phyloP scores from a whole-genome alignment of 2,888 invertebrate genomes.

The Pammene aurita region DNA sequence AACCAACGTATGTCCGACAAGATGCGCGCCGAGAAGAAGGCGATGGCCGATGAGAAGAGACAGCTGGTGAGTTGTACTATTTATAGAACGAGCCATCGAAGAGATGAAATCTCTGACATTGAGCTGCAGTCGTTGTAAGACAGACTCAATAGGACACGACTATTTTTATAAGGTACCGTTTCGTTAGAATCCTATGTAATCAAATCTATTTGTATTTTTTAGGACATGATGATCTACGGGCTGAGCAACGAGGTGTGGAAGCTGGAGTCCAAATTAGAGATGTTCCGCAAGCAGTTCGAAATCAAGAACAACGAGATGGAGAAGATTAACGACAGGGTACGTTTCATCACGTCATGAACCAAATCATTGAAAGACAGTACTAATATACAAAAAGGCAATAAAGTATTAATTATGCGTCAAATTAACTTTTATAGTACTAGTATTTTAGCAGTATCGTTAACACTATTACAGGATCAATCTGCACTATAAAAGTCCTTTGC shows the following conservation, averaged over 20 bases:
- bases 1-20: conserved; percentile 87
- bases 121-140: too few relatives aligned
- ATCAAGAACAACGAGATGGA: conserved; percentile 86
- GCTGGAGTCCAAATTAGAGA: conserved; percentile 85
- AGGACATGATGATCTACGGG: conserved; percentile 87
- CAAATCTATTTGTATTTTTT: conserved; percentile 34
- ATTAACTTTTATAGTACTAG: too few relatives aligned
- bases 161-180: too few relatives aligned
- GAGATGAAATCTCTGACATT: too few relatives aligned
- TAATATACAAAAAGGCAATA: too few relatives aligned
- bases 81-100: conserved; percentile 78
- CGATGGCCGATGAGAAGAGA: conserved; percentile 82
- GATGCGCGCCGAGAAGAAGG: conserved; percentile 81
- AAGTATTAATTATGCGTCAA: too few relatives aligned
- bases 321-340: conserved; percentile 73
- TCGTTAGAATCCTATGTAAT: too few relatives aligned
- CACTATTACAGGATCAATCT: too few relatives aligned
- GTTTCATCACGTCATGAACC: background rate
- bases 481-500: too few relatives aligned
- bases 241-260: conserved; percentile 88
- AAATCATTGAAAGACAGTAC: too few relatives aligned
- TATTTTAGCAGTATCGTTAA: too few relatives aligned
- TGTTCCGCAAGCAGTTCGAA: conserved; percentile 85
- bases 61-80: conserved; percentile 70
- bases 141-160: too few relatives aligned